Base-by-base conservation (phyloP, 2,888 invertebrate genomes). In the Agrilus biguttatus region DNA sequence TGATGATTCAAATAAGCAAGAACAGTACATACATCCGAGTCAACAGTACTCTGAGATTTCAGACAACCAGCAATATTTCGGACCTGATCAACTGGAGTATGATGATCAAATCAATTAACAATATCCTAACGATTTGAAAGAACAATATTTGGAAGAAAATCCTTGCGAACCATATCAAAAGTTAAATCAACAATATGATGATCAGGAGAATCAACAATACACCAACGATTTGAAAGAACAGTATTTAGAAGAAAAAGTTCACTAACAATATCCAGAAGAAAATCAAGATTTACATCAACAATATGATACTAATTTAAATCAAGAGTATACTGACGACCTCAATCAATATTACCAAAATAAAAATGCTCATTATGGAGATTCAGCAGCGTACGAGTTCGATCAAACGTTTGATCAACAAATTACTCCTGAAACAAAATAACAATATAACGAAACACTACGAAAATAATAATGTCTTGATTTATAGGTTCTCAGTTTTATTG, bases 21-120 rank as follows among this genome's bases (percentile, higher is more conserved):
- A 47, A 40, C 38, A 45, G 17, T 43, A 44, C 13, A 19, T 14
- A 13, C 39, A 45, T 33, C 37, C 32, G 34, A 39, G 45, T 32
- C 56, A 54, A 49, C 55, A 59, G 34, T 61, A 62, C 37, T 57
- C 61, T 42, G 57, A 59, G 48, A 61, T 56, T 49, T 60, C 60
- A 23, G 55, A 56, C 38, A 44, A 49, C 43, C 41, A 44, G 6
- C 40, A 40, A 35, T 35, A 35, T 35, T 13, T 7, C 1, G 36
- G 43, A 21, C 44, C 48, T 38, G 48, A 50, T 36, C 47, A 45
- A 8, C 49, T 49, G 43, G 49, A 51, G 14, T 43, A 50, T 23
- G 14, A 14, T 5, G n/a, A 36, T 17, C 33, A 53, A 52, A 13
- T 38, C 33, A 49, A 50, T 47, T 52, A 52, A 47, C 48, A 49